Percentiles rank a stretch among this genome's conserved stretches.
Evolutionary conservation across 2,888 invertebrate species (phyloP).

Genomic region (Philhelius pedissequus): DNA sequence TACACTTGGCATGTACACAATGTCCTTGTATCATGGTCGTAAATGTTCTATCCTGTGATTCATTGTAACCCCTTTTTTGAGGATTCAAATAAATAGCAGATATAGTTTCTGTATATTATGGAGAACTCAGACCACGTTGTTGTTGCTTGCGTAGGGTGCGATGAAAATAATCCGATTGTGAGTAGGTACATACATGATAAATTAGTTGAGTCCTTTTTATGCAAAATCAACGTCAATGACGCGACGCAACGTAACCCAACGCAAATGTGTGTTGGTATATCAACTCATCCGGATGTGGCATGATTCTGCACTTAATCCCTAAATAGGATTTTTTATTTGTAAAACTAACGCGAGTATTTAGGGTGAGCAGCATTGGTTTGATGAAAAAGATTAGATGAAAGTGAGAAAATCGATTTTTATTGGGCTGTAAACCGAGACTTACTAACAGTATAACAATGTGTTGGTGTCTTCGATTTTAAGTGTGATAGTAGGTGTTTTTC

Average conservation of each 20-base stretch:
- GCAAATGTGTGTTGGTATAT: neutral
- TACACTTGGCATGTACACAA: constrained; percentile 39
- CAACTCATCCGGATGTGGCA: constrained; percentile 29
- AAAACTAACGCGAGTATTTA: neutral
- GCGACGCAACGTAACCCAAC: neutral
- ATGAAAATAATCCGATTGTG: constrained; percentile 48
- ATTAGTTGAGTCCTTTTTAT: constrained; percentile 33
- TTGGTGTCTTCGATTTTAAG: too few species aligned
- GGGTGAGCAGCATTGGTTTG: neutral
- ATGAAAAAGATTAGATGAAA: too few species aligned
- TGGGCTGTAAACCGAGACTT: too few species aligned
- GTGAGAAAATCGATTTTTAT: too few species aligned
- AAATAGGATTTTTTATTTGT: constrained; percentile 28
- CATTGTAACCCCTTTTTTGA: constrained; percentile 24
- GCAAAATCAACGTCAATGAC: neutral
- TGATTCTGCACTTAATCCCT: constrained; percentile 29
- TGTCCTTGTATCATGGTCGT: constrained; percentile 30
- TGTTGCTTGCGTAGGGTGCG: constrained; percentile 19
- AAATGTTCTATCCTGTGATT: constrained; percentile 47
- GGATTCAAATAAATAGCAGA: neutral
- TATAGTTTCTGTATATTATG: neutral
- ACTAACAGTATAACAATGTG: too few species aligned
- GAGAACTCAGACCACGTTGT: neutral
- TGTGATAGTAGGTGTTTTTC: too few species aligned
- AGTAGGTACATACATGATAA: constrained; percentile 47